phyloP scores from a whole-genome alignment of 1,140 invertebrate species.

The Ostrea denselamellosa region DNA sequence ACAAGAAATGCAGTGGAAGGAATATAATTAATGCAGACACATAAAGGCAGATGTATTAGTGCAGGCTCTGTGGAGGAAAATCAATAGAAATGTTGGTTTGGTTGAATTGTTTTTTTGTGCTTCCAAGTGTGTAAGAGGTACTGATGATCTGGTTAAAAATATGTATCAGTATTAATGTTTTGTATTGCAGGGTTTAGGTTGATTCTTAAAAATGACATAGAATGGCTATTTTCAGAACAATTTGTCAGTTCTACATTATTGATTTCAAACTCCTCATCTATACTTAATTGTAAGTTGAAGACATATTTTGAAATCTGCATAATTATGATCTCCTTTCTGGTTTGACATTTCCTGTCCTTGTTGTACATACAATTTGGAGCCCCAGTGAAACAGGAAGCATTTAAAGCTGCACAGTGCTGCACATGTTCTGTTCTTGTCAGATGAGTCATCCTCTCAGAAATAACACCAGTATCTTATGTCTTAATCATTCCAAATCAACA shows the following conservation, averaged over 20 bases:
- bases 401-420: not conserved
- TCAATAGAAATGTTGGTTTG: too few species aligned
- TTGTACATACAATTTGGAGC: not conserved
- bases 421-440: slow-evolving; percentile 10
- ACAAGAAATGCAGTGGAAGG: too few species aligned
- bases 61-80: too few species aligned
- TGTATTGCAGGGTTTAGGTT: not conserved
- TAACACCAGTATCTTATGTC: not conserved
- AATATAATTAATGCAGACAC: too few species aligned
- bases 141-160: not conserved
- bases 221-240: not conserved
- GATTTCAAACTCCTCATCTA: not conserved
- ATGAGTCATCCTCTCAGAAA: slow-evolving; percentile 21
- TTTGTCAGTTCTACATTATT: not conserved
- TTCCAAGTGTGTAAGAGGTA: not conserved
- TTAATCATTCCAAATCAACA: slow-evolving; percentile 18
- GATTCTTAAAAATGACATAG: not conserved
- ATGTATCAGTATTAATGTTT: not conserved
- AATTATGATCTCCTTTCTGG: not conserved
- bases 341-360: not conserved
- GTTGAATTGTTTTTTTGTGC: too few species aligned
- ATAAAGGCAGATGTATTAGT: too few species aligned
- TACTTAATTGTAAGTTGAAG: not conserved
- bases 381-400: not conserved
- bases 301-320: not conserved